Evolutionary conservation across 1,140 invertebrate species (phyloP).

Genomic region (Conopomorpha cramerella): DNA sequence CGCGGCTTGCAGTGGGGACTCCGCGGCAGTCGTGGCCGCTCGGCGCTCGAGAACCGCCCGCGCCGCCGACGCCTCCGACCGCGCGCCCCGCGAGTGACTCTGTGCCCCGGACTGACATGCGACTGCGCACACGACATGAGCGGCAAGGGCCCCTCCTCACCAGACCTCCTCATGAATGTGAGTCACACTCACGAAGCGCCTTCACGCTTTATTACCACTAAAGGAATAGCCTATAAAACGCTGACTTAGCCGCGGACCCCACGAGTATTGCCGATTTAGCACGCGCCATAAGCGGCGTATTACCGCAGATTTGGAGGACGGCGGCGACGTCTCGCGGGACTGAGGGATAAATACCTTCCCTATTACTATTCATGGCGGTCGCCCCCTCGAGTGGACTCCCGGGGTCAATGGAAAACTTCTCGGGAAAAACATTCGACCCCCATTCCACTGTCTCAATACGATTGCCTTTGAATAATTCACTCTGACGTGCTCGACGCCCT

Average conservation of each 20-base stretch:
- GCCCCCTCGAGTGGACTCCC: constrained; percentile 31
- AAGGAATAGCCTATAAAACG: no score
- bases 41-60: constrained; percentile 41
- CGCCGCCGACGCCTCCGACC: constrained; percentile 31
- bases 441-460: constrained; percentile 14
- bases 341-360: no score
- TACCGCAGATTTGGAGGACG: constrained; percentile 12
- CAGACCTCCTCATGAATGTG: constrained; percentile 62
- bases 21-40: constrained; percentile 43
- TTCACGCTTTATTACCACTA: no score
- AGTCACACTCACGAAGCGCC: constrained; percentile 23
- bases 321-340: no score
- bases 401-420: constrained; percentile 6
- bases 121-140: constrained; percentile 44
- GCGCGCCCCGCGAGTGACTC: constrained; percentile 35
- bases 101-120: no score
- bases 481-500: constrained; percentile 6
- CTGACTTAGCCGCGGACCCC: constrained; percentile 31
- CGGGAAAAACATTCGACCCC: constrained; percentile 10
- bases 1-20: constrained; percentile 9
- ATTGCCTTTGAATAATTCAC: constrained; percentile 14
- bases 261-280: constrained; percentile 49
- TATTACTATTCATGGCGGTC: constrained; percentile 51
- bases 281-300: constrained; percentile 49
- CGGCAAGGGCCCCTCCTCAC: constrained; percentile 53